Percentiles rank a stretch among this genome's conserved stretches.
phyloP scores from a whole-genome alignment of 2,888 invertebrate genomes.

The Ormyrus nitidulus region DNA sequence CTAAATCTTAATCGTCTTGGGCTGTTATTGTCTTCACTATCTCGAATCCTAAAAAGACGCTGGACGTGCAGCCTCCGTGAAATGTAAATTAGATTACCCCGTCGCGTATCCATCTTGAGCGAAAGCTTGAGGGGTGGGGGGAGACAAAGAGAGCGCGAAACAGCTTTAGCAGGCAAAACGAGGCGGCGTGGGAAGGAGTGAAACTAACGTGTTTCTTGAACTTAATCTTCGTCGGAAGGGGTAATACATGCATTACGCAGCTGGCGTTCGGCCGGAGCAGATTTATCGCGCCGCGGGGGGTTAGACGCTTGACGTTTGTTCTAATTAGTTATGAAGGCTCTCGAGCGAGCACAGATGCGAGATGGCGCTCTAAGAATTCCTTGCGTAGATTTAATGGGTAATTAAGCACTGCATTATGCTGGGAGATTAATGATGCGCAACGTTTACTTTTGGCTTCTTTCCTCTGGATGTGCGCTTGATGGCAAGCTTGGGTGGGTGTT shows the following conservation, averaged over 20 bases:
- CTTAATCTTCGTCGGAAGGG: constrained; percentile 13
- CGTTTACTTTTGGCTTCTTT: too few relatives aligned
- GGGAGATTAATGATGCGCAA: too few relatives aligned
- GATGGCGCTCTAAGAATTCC: too few relatives aligned
- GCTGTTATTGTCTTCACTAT: too few relatives aligned
- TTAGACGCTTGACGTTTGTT: constrained; percentile 22
- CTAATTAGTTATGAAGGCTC: constrained; percentile 40
- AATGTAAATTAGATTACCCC: constrained; percentile 26
- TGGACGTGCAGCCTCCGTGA: too few relatives aligned
- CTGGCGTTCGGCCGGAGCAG: constrained; percentile 11
- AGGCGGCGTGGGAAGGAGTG: neutral
- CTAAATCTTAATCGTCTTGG: too few relatives aligned
- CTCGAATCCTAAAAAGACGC: too few relatives aligned
- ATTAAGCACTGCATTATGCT: too few relatives aligned
- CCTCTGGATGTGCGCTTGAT: too few relatives aligned
- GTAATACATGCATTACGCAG: neutral
- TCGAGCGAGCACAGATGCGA: neutral
- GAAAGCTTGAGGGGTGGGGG: neutral
- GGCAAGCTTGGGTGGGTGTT: too few relatives aligned
- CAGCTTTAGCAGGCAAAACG: neutral
- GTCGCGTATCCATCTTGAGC: constrained; percentile 9
- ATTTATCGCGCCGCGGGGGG: constrained; percentile 20
- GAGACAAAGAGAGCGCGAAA: constrained; percentile 25
- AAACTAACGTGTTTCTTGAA: constrained; percentile 36
- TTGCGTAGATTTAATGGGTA: too few relatives aligned